Evolutionary conservation across 2,888 invertebrate genomes (phyloP).

Genomic region (Cosmia trapezina): DNA sequence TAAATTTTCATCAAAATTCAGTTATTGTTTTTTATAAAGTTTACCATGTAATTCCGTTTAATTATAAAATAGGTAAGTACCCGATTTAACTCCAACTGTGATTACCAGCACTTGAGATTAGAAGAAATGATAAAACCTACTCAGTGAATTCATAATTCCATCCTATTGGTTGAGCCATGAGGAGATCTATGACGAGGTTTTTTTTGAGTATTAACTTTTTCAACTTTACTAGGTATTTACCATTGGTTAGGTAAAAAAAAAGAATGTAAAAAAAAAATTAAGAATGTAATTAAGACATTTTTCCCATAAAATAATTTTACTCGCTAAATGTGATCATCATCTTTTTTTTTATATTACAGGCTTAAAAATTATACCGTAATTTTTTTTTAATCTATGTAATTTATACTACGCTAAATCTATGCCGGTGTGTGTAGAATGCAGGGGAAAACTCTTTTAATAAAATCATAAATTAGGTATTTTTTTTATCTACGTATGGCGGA

Average conservation of each 20-base stretch:
- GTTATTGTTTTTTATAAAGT: background rate
- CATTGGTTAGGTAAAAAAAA: too few species aligned
- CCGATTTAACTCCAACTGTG: background rate
- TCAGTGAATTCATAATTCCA: background rate
- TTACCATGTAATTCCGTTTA: too few species aligned
- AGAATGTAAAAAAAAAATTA: too few species aligned
- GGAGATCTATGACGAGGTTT: too few species aligned
- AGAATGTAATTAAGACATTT: background rate
- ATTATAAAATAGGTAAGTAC: too few species aligned
- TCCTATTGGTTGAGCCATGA: too few species aligned
- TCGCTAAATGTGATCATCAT: background rate
- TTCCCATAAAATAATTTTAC: background rate
- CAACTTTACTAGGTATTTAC: too few species aligned
- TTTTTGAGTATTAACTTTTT: too few species aligned
- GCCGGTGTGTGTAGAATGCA: background rate
- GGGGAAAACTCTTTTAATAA: background rate
- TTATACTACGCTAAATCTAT: background rate
- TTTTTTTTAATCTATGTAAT: too few species aligned
- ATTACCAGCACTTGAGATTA: background rate
- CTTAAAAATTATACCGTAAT: background rate
- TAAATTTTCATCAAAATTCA: background rate
- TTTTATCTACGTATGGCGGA: background rate
- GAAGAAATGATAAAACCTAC: background rate
- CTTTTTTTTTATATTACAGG: background rate
- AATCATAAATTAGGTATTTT: background rate